Evolutionary conservation across 2,797 vertebrate species (phyloP), one percentile per base, ranked within the genome.

Genomic region (Sebastes melanostomus): DNA sequence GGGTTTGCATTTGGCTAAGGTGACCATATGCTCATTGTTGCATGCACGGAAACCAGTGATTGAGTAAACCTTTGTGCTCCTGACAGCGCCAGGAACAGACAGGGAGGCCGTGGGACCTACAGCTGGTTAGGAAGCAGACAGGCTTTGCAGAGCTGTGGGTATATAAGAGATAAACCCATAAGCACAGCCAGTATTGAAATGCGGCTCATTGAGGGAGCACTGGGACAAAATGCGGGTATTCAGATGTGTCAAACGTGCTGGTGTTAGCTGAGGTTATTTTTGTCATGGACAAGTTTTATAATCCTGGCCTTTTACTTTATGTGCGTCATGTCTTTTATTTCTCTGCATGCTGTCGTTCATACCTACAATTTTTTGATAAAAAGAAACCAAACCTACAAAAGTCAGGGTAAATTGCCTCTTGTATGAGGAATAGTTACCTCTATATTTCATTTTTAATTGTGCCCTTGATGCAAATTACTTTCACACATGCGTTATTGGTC

Each of bases 131-230:
- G 81, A 82, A 91, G 72, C 76, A 90, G 86, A 88, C 85, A 61
- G 86, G 72, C 88, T 82, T 84, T 83, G 86, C 84, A 88, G 88
- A 80, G 82, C 86, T 74, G 82, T 59, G 80, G 82, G 72, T 76
- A 67, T 78, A 29, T 65, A 52, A 84, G 82, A 89, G 88, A 94
- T 89, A 90, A 92, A 91, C 70, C 81, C 91, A 88, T 93, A 86
- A 88, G 81, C 77, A 85, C 75, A 81, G 90, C 75, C 66, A 56
- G 66, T 79, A 65, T 79, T 66, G 72, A 90, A 88, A 91, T 55
- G 27, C 74, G 30, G 74, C 80, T 84, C 58, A 73, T 18, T n/a
- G 60, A 72, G 70, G 72, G 70, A 84, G 55, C 77, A 60, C 70
- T 42, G 42, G 60, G 67, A 82, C 77, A 80, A 88, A 83, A 90